These are phyloP conservation scores for Cebidichthys violaceus DNA, from an alignment of 2,113 vertebrate species.

Conservation along the genomic window DNA sequence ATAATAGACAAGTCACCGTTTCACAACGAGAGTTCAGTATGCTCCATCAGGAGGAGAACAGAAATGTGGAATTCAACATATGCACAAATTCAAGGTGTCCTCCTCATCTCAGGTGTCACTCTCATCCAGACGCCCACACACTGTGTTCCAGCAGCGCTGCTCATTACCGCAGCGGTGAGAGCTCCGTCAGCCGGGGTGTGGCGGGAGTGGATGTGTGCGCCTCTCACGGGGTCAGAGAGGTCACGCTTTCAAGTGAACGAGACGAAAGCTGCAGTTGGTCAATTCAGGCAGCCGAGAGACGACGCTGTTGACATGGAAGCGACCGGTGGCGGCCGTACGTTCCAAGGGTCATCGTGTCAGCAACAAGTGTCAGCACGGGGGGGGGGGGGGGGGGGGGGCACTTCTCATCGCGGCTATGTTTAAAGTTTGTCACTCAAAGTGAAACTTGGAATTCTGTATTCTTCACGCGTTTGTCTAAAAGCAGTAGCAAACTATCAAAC, in stretches of 20 bases:
- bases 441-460: not conserved
- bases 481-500: not conserved
- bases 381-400: not conserved
- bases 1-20: constrained; percentile 5
- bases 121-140: not conserved
- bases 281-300: constrained; percentile 39
- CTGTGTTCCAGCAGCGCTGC: constrained; percentile 63
- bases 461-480: constrained; percentile 15
- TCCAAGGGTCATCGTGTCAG: not conserved
- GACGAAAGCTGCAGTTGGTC: constrained; percentile 57
- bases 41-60: not conserved
- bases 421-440: constrained; percentile 29
- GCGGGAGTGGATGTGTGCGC: not conserved
- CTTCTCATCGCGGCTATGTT: constrained; percentile 12
- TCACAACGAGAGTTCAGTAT: not conserved
- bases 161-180: constrained; percentile 75
- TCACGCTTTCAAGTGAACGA: constrained; percentile 45
- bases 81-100: not conserved
- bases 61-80: not conserved
- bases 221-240: constrained; percentile 42
- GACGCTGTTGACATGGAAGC: constrained; percentile 26
- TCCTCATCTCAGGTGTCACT: not conserved
- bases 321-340: not conserved
- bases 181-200: not conserved
- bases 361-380: constrained; percentile 23